These are phyloP conservation scores for Geophilus truncorum DNA, from an alignment of 2,888 invertebrate genomes.

Conservation along the genomic window DNA sequence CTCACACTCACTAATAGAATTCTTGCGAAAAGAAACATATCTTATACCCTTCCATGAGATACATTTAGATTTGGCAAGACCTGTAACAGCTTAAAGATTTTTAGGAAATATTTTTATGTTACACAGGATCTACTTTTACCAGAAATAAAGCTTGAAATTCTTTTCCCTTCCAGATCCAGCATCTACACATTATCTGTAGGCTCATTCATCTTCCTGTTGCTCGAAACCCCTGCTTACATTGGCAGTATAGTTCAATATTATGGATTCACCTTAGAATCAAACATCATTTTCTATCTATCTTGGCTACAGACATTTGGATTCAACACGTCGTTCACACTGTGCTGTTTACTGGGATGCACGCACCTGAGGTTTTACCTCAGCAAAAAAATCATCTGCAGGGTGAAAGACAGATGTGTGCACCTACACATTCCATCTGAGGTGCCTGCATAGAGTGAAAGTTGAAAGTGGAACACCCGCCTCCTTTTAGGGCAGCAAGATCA, in stretches of 20 bases:
- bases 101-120: too few species aligned
- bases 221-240: not conserved
- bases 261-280: not conserved
- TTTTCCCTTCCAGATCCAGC: not conserved
- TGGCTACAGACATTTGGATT: not conserved
- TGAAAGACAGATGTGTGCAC: not conserved
- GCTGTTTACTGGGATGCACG: not conserved
- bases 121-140: too few species aligned
- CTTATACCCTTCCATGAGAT: too few species aligned
- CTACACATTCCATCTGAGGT: not conserved
- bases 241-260: not conserved
- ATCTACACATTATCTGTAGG: not conserved
- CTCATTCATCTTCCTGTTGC: not conserved
- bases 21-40: too few species aligned
- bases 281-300: not conserved
- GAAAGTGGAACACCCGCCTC: not conserved
- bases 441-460: not conserved
- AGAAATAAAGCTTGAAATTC: not conserved
- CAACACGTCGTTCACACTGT: not conserved
- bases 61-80: too few species aligned
- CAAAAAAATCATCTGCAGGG: not conserved
- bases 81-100: too few species aligned
- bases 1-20: too few species aligned
- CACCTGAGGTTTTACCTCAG: not conserved
- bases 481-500: not conserved